Percentiles rank a stretch among this genome's conserved stretches.
Evolutionary conservation across 2,797 vertebrate genomes (phyloP).

Genomic region (Mus caroli): DNA sequence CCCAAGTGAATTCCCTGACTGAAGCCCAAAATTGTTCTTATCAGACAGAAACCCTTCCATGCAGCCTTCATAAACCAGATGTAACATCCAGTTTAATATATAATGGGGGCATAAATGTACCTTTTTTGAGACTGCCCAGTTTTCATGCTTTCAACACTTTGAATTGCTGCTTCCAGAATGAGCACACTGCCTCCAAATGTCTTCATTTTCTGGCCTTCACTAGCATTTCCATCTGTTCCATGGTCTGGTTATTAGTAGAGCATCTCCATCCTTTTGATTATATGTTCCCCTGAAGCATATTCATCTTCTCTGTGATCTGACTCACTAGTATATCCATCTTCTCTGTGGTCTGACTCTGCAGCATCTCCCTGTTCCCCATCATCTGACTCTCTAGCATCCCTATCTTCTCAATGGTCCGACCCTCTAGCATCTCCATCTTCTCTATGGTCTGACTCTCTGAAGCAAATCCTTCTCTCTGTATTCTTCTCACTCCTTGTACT

Average conservation of each 20-base stretch:
- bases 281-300: neutral
- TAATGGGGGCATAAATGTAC: no score
- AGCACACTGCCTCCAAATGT: accelerated
- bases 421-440: neutral
- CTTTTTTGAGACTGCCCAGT: accelerated
- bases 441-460: neutral
- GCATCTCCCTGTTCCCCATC: neutral
- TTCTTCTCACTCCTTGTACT: neutral
- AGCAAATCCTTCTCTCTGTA: neutral
- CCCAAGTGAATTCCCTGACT: neutral
- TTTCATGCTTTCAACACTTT: neutral
- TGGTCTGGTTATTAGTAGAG: neutral
- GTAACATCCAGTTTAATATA: neutral
- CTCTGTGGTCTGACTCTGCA: neutral
- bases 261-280: neutral
- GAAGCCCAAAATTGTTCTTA: neutral
- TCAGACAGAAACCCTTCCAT: neutral
- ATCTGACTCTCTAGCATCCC: neutral
- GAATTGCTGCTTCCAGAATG: neutral
- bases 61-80: no score
- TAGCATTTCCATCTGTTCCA: no score
- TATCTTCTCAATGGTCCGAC: neutral
- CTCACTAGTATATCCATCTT: neutral
- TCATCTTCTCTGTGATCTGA: neutral
- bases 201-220: no score